A percentile compares a stretch with the other conserved stretches of the same genome.
phyloP scores from a whole-genome alignment of 2,113 vertebrate genomes.

The Phrynosoma platyrhinos region DNA sequence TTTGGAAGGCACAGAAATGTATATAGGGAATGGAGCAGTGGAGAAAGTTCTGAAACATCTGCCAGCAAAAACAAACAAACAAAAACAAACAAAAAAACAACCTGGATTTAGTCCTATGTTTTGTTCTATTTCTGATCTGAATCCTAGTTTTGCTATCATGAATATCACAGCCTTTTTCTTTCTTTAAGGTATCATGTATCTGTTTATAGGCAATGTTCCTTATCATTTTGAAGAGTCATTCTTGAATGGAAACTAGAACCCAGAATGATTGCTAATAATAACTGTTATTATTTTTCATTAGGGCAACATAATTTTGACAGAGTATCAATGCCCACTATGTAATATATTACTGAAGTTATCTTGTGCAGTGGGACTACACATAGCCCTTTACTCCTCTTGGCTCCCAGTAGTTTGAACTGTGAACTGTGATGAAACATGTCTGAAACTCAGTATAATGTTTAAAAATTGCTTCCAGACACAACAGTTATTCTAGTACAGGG shows the following conservation, averaged over 20 bases:
- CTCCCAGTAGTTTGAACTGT: neutral
- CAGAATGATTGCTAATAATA: neutral
- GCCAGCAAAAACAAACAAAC: too few relatives aligned
- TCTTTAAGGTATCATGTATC: neutral
- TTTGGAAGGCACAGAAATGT: too few relatives aligned
- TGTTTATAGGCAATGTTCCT: neutral
- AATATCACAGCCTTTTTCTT: neutral
- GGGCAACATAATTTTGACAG: neutral
- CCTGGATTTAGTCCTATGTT: too few relatives aligned
- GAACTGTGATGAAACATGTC: neutral
- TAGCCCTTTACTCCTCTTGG: neutral
- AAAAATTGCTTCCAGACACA: slow-evolving; percentile 20
- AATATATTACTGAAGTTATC: neutral
- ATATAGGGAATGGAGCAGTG: too few relatives aligned
- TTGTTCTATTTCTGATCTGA: neutral
- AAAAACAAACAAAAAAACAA: too few relatives aligned
- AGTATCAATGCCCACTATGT: neutral
- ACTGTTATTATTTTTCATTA: neutral
- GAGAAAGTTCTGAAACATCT: too few relatives aligned
- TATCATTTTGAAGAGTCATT: neutral
- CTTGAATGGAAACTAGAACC: neutral
- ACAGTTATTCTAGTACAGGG: slow-evolving; percentile 43
- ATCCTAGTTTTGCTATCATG: neutral
- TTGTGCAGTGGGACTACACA: neutral
- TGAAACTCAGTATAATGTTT: slow-evolving; percentile 22